phyloP scores from a whole-genome alignment of 53 echinoderm and acorn worm species.

The Paelopatides confundens region DNA sequence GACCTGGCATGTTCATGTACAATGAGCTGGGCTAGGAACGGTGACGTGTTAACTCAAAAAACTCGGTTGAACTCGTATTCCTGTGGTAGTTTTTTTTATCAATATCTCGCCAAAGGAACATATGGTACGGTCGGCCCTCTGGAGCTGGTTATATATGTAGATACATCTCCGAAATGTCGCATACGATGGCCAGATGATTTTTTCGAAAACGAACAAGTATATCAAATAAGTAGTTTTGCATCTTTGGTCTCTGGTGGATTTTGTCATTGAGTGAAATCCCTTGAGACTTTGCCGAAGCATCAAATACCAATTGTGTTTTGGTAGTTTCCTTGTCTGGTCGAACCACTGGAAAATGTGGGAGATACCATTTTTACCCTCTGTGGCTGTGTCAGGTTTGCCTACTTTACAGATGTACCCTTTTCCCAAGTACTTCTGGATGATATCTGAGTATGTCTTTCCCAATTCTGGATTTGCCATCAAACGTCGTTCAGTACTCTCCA shows the following conservation, averaged over 20 bases:
- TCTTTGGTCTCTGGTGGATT: not conserved
- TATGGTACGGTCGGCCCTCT: not conserved
- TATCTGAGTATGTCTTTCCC: too few relatives aligned
- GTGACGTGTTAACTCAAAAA: constrained; percentile 28
- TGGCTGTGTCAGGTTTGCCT: too few relatives aligned
- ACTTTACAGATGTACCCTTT: too few relatives aligned
- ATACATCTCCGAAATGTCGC: not conserved
- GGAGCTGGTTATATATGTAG: not conserved
- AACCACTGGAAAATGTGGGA: not conserved
- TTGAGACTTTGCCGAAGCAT: not conserved
- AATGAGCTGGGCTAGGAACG: not conserved
- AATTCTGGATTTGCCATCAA: too few relatives aligned
- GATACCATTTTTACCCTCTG: constrained; percentile 11
- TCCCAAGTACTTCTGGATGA: too few relatives aligned
- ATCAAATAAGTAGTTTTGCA: not conserved
- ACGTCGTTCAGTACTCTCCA: too few relatives aligned
- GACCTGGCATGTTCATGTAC: not conserved
- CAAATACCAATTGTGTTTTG: not conserved
- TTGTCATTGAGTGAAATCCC: not conserved
- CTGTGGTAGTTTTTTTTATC: not conserved
- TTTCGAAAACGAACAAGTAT: not conserved
- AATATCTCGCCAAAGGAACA: constrained; percentile 2
- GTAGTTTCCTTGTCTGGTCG: not conserved
- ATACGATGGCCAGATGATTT: not conserved
- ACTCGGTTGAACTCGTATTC: constrained; percentile 25